phyloP scores from a whole-genome alignment of 2,888 invertebrate species.

The Drosophila prolongata region DNA sequence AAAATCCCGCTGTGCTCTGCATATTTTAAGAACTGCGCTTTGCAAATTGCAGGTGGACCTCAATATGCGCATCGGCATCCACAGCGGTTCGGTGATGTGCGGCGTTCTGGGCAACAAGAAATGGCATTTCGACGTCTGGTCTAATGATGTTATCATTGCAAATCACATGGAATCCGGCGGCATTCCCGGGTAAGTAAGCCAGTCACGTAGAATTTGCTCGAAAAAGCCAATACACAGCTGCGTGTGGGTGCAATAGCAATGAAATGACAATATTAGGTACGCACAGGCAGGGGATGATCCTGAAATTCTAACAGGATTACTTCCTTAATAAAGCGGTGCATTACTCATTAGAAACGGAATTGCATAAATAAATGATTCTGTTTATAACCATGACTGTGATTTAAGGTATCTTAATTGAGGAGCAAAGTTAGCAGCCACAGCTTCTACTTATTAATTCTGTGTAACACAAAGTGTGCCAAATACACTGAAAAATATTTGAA shows the following conservation, averaged over 20 bases:
- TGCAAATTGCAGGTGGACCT: constrained; percentile 90
- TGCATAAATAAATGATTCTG: constrained; percentile 11
- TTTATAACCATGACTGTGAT: background rate
- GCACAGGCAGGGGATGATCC: background rate
- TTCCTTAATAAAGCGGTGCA: constrained; percentile 6
- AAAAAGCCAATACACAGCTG: constrained; percentile 4
- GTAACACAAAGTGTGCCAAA: background rate
- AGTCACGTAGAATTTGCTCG: constrained; percentile 43
- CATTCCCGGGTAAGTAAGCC: constrained; percentile 92
- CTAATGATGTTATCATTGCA: constrained; percentile 97
- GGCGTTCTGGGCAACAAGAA: constrained; percentile 96
- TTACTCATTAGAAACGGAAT: constrained; percentile 3
- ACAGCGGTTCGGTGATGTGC: constrained; percentile 97
- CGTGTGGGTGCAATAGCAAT: constrained; percentile 28
- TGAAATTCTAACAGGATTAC: constrained; percentile 9
- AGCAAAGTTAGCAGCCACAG: constrained; percentile 15
- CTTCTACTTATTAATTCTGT: background rate
- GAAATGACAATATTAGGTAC: background rate
- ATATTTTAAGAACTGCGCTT: constrained; percentile 45
- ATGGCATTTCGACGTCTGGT: constrained; percentile 98
- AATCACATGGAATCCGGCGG: constrained; percentile 99
- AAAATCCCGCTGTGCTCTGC: constrained; percentile 25
- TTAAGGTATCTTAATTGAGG: background rate
- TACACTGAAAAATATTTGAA: background rate
- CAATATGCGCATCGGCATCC: constrained; percentile 99